Conservation (phyloP, 2,113 vertebrate genomes). For the Cavia porcellus region DNA sequence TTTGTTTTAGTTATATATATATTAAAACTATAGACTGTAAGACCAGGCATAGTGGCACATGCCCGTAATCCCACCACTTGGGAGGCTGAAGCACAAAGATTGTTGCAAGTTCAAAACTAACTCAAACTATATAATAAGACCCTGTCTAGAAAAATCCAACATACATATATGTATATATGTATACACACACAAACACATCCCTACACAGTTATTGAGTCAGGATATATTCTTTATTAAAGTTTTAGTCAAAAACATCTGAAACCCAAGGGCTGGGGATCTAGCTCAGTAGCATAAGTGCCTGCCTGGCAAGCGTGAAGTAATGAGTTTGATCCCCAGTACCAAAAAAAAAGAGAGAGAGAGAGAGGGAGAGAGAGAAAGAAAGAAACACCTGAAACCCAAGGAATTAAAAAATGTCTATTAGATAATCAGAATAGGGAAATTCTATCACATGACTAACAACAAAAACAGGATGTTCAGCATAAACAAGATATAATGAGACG, state of each 20-base stretch:
- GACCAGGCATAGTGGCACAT: not conserved
- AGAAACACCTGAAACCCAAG: conserved; percentile 43
- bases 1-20: not conserved
- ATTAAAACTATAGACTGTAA: not conserved
- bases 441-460: not conserved
- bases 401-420: not conserved
- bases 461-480: conserved; percentile 24
- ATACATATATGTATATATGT: not conserved
- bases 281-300: too few species aligned
- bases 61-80: not conserved
- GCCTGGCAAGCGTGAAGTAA: too few species aligned
- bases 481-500: conserved; percentile 28
- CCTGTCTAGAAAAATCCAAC: not conserved
- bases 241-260: conserved; percentile 48
- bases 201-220: not conserved
- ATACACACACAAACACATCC: not conserved
- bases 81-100: not conserved
- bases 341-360: too few species aligned
- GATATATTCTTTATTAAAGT: conserved; percentile 15
- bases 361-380: too few species aligned
- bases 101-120: not conserved
- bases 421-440: not conserved
- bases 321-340: too few species aligned
- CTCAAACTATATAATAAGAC: not conserved
- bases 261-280: not conserved